phyloP scores from a whole-genome alignment of 2,888 invertebrate genomes.

The Adineta ricciae region DNA sequence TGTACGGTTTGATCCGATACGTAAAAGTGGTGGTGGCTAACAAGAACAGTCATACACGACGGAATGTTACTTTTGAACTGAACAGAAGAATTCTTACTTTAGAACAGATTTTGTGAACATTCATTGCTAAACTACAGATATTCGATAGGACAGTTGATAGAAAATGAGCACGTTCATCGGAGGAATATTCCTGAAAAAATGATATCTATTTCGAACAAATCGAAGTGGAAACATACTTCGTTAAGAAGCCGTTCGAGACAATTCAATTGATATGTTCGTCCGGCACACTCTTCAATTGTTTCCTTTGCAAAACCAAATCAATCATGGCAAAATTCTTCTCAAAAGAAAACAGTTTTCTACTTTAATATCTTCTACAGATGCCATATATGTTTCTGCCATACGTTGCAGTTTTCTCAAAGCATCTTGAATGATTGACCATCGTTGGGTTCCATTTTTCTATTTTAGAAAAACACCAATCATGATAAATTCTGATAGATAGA shows the following conservation, averaged over 20 bases:
- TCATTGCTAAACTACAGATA: background rate
- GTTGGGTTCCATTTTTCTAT: background rate
- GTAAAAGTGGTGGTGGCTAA: background rate
- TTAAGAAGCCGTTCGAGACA: background rate
- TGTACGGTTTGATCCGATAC: conserved; percentile 42
- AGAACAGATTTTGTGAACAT: background rate
- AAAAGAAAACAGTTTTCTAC: background rate
- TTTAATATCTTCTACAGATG: background rate
- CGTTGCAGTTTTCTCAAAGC: background rate
- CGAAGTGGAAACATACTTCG: background rate
- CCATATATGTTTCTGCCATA: background rate
- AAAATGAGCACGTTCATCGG: background rate
- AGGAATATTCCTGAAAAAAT: background rate
- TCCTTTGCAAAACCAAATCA: background rate
- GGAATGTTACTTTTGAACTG: no score
- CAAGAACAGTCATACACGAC: no score
- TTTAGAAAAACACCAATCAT: background rate
- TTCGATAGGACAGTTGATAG: background rate
- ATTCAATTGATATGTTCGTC: background rate
- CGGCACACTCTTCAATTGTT: background rate
- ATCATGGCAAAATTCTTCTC: no score
- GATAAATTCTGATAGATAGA: no score
- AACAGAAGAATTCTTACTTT: background rate
- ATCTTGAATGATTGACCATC: background rate
- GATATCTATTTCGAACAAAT: background rate